A percentile compares a stretch with the other conserved stretches of the same genome.
phyloP scores from a whole-genome alignment of 2,888 invertebrate genomes.

The Eristalis intricaria region DNA sequence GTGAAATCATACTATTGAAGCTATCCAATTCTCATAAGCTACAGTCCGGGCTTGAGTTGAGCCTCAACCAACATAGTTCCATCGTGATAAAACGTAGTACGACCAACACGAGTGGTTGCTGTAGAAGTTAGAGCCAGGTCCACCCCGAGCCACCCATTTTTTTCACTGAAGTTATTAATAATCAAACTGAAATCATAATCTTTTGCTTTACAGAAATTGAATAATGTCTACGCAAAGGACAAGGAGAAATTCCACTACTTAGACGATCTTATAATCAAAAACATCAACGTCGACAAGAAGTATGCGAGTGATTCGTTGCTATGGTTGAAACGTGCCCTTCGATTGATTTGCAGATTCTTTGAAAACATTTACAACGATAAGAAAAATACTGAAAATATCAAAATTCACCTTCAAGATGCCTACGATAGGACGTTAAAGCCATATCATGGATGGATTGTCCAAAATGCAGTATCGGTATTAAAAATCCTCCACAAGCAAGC shows the following conservation, averaged over 20 bases:
- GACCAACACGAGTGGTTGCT: too few relatives aligned
- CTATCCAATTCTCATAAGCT: too few relatives aligned
- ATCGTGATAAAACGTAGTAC: too few relatives aligned
- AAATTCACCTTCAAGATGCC: constrained; percentile 85
- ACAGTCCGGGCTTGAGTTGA: too few relatives aligned
- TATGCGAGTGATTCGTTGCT: constrained; percentile 85
- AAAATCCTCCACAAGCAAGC: neutral
- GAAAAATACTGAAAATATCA: constrained; percentile 83
- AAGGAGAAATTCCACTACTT: constrained; percentile 83
- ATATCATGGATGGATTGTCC: constrained; percentile 89
- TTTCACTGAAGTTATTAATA: too few relatives aligned
- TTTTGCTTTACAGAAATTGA: constrained; percentile 83
- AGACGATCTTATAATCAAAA: constrained; percentile 86
- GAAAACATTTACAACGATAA: constrained; percentile 79
- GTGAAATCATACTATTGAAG: too few relatives aligned
- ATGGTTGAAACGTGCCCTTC: constrained; percentile 86
- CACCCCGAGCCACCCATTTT: too few relatives aligned
- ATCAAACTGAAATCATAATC: constrained; percentile 6
- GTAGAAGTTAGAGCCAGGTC: too few relatives aligned
- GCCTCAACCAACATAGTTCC: too few relatives aligned
- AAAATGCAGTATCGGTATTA: constrained; percentile 88
- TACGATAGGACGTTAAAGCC: constrained; percentile 88
- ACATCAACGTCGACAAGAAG: constrained; percentile 83
- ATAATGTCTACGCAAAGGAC: constrained; percentile 83
- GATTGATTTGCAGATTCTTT: constrained; percentile 80